phyloP scores from a whole-genome alignment of 2,797 vertebrate species.

The Melanogrammus aeglefinus region DNA sequence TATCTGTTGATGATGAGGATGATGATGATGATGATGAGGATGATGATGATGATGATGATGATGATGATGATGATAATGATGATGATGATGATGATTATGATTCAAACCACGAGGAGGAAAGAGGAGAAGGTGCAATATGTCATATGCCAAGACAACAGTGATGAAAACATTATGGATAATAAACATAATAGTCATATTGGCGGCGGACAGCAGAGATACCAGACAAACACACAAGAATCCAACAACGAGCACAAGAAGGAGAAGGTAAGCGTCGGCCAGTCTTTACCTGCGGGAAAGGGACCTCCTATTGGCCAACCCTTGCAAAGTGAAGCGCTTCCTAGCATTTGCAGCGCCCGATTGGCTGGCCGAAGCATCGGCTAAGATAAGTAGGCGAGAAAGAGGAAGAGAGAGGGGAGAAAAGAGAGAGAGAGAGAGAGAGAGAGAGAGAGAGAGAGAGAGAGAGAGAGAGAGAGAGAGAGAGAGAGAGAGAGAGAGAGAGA shows the following conservation, averaged over 20 bases:
- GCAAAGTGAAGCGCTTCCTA: slow-evolving; percentile 93
- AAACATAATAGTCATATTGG: no score
- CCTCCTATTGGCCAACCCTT: slow-evolving; percentile 93
- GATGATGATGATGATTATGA: neutral
- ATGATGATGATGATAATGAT: neutral
- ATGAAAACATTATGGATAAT: neutral
- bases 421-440: neutral
- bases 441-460: neutral
- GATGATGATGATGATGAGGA: no score
- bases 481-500: neutral
- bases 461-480: neutral
- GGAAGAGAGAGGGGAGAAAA: neutral
- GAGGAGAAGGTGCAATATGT: neutral
- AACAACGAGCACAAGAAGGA: neutral
- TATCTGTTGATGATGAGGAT: neutral
- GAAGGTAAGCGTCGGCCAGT: slow-evolving; percentile 8
- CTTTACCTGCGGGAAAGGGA: slow-evolving; percentile 88
- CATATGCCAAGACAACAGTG: neutral
- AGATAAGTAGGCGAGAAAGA: slow-evolving; percentile 44
- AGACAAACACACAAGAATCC: neutral
- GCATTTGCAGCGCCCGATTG: slow-evolving; percentile 84
- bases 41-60: neutral
- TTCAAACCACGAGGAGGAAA: neutral
- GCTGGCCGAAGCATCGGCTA: slow-evolving; percentile 82
- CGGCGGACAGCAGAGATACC: no score